phyloP scores from a whole-genome alignment of 2,888 invertebrate genomes.

The Girardia tigrina region DNA sequence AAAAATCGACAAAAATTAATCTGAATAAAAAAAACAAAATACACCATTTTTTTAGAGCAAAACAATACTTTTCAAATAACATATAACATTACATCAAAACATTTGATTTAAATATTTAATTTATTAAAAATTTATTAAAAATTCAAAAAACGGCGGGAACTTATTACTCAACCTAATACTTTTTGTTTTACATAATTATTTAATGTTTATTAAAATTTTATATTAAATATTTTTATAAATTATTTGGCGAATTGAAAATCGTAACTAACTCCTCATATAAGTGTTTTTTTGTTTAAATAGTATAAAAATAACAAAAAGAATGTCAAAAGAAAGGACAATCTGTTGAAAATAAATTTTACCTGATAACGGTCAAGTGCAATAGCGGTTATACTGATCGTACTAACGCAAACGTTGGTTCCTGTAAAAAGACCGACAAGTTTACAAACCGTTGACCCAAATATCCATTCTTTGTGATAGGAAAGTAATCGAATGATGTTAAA shows the following conservation, averaged over 20 bases:
- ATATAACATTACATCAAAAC: too few species aligned
- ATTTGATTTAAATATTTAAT: too few species aligned
- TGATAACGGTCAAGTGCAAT: slow-evolving; percentile 55
- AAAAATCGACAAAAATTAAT: too few species aligned
- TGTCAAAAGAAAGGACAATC: background rate
- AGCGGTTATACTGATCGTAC: slow-evolving; percentile 79
- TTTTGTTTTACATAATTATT: too few species aligned
- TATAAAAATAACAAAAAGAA: background rate
- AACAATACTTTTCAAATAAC: too few species aligned
- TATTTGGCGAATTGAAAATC: background rate
- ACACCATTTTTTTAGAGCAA: too few species aligned
- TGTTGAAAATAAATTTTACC: slow-evolving; percentile 26
- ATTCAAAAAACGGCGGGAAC: too few species aligned
- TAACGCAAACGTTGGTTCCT: slow-evolving; percentile 77
- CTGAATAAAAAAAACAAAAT: too few species aligned
- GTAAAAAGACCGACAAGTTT: slow-evolving; percentile 73
- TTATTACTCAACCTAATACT: too few species aligned
- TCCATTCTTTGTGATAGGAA: slow-evolving; percentile 63
- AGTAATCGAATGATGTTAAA: slow-evolving; percentile 72
- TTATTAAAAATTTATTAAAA: too few species aligned
- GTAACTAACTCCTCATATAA: background rate
- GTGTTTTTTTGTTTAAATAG: background rate
- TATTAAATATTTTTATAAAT: background rate
- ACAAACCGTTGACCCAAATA: slow-evolving; percentile 67
- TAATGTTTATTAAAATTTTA: too few species aligned